phyloP scores from a whole-genome alignment of 2,113 vertebrate genomes.

The Macquaria ambigua region DNA sequence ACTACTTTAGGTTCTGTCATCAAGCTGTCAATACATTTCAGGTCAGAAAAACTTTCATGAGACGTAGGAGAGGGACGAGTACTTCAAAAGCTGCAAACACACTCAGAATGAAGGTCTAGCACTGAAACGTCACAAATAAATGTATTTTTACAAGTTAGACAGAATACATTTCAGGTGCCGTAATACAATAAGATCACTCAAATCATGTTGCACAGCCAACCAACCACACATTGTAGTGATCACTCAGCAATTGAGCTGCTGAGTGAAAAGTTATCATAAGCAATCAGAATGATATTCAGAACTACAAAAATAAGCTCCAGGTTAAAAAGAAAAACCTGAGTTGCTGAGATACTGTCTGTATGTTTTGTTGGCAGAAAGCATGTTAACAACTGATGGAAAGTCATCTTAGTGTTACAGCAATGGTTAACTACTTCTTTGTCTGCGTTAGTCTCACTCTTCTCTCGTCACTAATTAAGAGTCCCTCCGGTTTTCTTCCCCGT shows the following conservation, averaged over 20 bases:
- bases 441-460: not conserved
- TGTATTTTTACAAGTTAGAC: too few relatives aligned
- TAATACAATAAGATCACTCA: not conserved
- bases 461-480: not conserved
- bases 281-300: slow-evolving; percentile 2
- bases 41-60: too few relatives aligned
- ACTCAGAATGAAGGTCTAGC: too few relatives aligned
- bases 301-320: not conserved
- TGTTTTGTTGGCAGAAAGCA: not conserved
- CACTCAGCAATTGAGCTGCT: not conserved
- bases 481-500: not conserved
- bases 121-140: too few relatives aligned
- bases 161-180: not conserved
- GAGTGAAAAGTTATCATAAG: not conserved
- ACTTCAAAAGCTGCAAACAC: too few relatives aligned
- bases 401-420: not conserved
- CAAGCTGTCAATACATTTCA: not conserved
- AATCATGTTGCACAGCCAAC: not conserved
- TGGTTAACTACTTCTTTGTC: not conserved
- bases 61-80: too few relatives aligned
- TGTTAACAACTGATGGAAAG: not conserved
- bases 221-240: not conserved
- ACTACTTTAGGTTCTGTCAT: not conserved
- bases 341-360: not conserved
- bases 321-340: too few relatives aligned